Evolutionary conservation across 1,140 invertebrate species (phyloP).

Genomic region (Diprion similis): DNA sequence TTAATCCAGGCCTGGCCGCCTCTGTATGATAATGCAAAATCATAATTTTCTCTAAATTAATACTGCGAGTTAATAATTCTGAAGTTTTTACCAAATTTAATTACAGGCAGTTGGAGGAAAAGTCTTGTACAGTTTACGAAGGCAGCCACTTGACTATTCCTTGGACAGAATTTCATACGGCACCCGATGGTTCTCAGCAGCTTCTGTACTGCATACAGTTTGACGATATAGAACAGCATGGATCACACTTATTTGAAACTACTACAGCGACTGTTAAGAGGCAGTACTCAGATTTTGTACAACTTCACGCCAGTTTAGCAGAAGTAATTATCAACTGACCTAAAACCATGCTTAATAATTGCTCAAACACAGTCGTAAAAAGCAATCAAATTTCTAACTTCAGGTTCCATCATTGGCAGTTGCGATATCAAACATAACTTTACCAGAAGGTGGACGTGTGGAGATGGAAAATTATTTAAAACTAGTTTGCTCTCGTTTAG

Average conservation of each 20-base stretch:
- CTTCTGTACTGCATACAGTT: slow-evolving; percentile 59
- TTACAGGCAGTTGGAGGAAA: slow-evolving; percentile 50
- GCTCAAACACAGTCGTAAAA: neutral
- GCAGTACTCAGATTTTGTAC: slow-evolving; percentile 53
- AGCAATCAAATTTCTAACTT: slow-evolving; percentile 18
- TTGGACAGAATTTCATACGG: slow-evolving; percentile 54
- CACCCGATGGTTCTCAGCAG: slow-evolving; percentile 53
- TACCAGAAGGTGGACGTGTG: slow-evolving; percentile 51
- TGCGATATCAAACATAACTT: slow-evolving; percentile 45
- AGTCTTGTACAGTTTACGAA: slow-evolving; percentile 48
- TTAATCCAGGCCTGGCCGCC: neutral
- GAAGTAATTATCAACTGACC: slow-evolving; percentile 36
- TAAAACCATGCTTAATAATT: neutral
- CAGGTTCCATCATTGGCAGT: slow-evolving; percentile 43
- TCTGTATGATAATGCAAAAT: no score
- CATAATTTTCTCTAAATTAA: neutral
- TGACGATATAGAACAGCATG: slow-evolving; percentile 54
- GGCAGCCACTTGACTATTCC: slow-evolving; percentile 51
- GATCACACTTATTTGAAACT: slow-evolving; percentile 51
- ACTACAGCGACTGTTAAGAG: slow-evolving; percentile 53
- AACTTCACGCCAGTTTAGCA: slow-evolving; percentile 48
- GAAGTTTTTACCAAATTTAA: neutral
- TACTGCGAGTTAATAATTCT: neutral
- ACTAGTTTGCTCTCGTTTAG: slow-evolving; percentile 47
- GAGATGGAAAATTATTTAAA: slow-evolving; percentile 54